Base-by-base conservation (phyloP, 2,113 vertebrate genomes). In the Melanocharis versteri region DNA sequence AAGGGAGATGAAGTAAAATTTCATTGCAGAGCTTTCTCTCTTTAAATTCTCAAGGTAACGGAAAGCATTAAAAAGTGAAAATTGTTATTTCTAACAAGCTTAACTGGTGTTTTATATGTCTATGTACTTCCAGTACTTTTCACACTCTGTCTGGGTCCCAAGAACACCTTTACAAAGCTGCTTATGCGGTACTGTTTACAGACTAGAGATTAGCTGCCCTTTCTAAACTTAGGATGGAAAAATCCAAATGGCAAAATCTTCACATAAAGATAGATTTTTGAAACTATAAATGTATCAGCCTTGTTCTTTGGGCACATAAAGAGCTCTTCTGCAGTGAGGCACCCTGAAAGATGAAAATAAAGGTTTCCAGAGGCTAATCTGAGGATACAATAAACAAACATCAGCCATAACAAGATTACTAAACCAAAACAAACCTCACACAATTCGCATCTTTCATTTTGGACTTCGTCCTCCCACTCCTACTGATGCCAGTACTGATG, bases 31-130 rank as follows among this genome's bases (percentile, higher is more conserved):
- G 33, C 6, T 45, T 60, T 45, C 42, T 51, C 45, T 39, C 13
- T 27, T 64, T 33, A 76, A 80, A 8, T 42, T 83, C 22, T 69
- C 33, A 48, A 39, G 18, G 21, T 47, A 78, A n/a, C 7, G 79
- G 15, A 44, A 30, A 58, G 6, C 21, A 65, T 19, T 79, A 40
- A 51, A 53, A 39, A 58, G 18, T 33, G 15, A 60, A 83, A 79
- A 45, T 30, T 11, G 4, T 30, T 60, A 60, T 64, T 87, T 64
- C n/a, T 80, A 80, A 61, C 22, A 40, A 68, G 61, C 42, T 24
- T 61, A 31, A 31, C 6, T n/a, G 1, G 1, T 4, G 3, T 53
- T 27, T 19, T 4, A n/a, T 4, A 3, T 22, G 35, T 30, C 60
- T 40, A 4, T 11, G 10, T 31, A 40, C 27, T 15, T 37, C 16